Percentiles rank a stretch among this genome's conserved stretches.
Conservation (phyloP, 2,113 vertebrate genomes). For the Cervus canadensis region DNA sequence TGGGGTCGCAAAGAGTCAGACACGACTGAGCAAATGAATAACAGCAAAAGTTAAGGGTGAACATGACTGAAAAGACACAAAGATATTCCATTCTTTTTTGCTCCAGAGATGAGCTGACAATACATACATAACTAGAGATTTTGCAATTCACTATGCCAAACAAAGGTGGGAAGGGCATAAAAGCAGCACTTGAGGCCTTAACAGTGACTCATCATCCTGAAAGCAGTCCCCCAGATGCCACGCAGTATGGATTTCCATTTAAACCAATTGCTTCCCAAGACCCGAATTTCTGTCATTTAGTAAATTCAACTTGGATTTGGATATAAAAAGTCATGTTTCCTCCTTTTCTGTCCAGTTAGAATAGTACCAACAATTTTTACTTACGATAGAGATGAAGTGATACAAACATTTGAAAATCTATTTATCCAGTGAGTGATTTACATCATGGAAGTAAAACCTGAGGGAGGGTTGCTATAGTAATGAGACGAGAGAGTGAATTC, state of each 20-base stretch:
- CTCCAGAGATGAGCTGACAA: background rate
- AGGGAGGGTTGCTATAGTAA: background rate
- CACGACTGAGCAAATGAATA: background rate
- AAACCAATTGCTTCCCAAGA: background rate
- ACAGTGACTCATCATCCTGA: background rate
- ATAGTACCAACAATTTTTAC: background rate
- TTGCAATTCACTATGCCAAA: constrained; percentile 31
- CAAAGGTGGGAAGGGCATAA: background rate
- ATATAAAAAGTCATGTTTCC: background rate
- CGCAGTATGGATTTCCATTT: background rate
- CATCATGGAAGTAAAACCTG: background rate
- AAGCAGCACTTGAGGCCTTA: background rate
- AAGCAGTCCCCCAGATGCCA: background rate
- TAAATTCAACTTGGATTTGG: background rate
- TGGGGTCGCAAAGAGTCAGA: background rate
- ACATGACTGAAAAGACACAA: background rate
- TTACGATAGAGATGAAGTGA: background rate
- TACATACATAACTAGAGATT: background rate
- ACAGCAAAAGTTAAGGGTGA: background rate
- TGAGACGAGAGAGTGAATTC: background rate
- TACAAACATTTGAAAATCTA: background rate
- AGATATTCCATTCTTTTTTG: background rate
- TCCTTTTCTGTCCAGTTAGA: background rate
- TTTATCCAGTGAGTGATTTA: background rate
- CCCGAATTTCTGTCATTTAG: background rate